Evolutionary conservation across 2,888 invertebrate species (phyloP).

Genomic region (Hypercompe scribonia): DNA sequence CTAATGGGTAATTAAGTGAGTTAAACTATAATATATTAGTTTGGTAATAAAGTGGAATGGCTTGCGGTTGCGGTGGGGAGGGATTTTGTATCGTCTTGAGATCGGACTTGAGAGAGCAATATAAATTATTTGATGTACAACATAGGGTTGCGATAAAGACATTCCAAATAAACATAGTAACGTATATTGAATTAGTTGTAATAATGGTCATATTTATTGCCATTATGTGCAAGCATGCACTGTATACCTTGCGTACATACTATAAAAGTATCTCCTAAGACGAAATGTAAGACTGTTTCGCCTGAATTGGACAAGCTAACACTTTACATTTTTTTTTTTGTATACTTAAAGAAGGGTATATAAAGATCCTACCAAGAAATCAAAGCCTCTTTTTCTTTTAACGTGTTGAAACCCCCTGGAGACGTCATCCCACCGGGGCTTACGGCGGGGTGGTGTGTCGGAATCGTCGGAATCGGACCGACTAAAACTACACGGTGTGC

Average conservation of each 20-base stretch:
- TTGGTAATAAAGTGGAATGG: slow-evolving; percentile 14
- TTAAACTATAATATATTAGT: slow-evolving; percentile 47
- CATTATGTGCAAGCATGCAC: too few relatives aligned
- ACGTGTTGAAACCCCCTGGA: too few relatives aligned
- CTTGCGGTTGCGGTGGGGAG: neutral
- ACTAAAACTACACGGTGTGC: too few relatives aligned
- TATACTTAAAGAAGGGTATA: too few relatives aligned
- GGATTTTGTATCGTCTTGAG: slow-evolving; percentile 8
- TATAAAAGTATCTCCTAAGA: neutral
- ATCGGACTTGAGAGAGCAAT: slow-evolving; percentile 10
- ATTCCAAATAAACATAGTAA: neutral
- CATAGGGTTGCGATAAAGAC: neutral
- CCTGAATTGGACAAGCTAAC: too few relatives aligned
- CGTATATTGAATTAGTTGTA: neutral
- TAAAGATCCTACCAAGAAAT: too few relatives aligned
- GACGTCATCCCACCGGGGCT: too few relatives aligned
- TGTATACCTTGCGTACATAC: too few relatives aligned
- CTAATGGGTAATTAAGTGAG: slow-evolving; percentile 50
- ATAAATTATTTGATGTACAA: neutral
- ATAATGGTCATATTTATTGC: neutral
- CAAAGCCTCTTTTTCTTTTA: too few relatives aligned
- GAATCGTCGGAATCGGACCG: too few relatives aligned
- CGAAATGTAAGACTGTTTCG: neutral
- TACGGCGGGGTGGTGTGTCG: too few relatives aligned
- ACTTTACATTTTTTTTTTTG: too few relatives aligned